Evolutionary conservation across 1,140 invertebrate genomes (phyloP), one percentile per base, ranked within the genome.

Genomic region (Pseudomyrmex pallidus): DNA sequence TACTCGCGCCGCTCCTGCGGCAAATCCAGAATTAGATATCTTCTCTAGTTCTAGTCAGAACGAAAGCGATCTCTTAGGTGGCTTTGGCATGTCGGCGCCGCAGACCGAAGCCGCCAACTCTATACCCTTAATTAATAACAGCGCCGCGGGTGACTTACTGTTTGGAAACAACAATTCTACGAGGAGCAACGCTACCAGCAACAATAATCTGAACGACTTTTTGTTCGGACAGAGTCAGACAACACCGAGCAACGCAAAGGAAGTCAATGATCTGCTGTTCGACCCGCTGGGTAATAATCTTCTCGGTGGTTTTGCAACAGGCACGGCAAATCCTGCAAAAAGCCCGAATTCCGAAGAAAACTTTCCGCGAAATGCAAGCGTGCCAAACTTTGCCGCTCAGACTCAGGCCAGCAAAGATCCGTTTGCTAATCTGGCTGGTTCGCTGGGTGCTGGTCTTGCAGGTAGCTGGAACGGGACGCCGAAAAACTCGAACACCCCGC

Each of bases 51-150:
- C 91, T 70, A 89, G 88, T 83, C 90, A 92, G 17, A 91, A 89
- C n/a, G 88, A 91, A 70, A 91, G 64, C 88, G 96, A 97, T 94
- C 92, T 97, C 64, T 93, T 97, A 20, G 95, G 95, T 52, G 95
- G 95, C 35, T 95, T 96, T 78, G 93, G 93, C 9, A 86, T 91
- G 5, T 94, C 93, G 77, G 82, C 87, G 70, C 91, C 89, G 66
- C 84, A 78, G 66, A 73, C 84, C 9, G 83, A 90, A 9, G 35
- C 89, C 0, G 91, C 87, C 67, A 90, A 80, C n/a, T 74, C 91
- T 2, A 85, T 80, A 20, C 86, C 83, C 2, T 87, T 73, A n/a
- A 84, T 89, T 25, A 92, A 86, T 44, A 86, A 93, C 72, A 56
- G 89, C 44, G 57, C 57, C 8, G 61, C 86, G 1, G 88, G 86